Percentiles rank a stretch among this genome's conserved stretches.
Conservation (phyloP, 2,888 invertebrate genomes). For the Dromius quadrimaculatus region DNA sequence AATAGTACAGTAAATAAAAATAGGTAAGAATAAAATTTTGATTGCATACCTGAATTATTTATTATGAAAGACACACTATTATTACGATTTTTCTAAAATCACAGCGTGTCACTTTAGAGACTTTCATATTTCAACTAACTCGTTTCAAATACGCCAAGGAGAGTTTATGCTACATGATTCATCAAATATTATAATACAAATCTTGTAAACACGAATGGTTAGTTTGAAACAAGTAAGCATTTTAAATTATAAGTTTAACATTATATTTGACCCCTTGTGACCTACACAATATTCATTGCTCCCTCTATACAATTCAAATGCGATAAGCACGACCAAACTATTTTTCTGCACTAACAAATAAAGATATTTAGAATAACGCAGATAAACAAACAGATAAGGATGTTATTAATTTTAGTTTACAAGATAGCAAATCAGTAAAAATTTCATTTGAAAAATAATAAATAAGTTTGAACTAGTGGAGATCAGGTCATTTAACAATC, state of each 20-base stretch:
- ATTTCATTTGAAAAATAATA: conserved; percentile 12
- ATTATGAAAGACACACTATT: neutral
- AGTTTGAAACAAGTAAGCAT: conserved; percentile 35
- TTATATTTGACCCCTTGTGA: conserved; percentile 36
- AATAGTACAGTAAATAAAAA: too few species aligned
- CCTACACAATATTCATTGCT: conserved; percentile 19
- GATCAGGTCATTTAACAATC: conserved; percentile 44
- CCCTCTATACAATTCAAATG: conserved; percentile 23
- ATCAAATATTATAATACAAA: conserved; percentile 17
- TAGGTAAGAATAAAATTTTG: too few species aligned
- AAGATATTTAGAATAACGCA: neutral
- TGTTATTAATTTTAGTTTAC: conserved; percentile 23
- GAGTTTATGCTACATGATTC: conserved; percentile 20
- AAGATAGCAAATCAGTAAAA: conserved; percentile 1
- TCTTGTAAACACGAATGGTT: conserved; percentile 25
- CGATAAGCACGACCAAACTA: conserved; percentile 38
- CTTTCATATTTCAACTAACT: conserved; percentile 29
- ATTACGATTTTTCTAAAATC: conserved; percentile 10
- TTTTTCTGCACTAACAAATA: conserved; percentile 14
- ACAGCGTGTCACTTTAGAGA: conserved; percentile 23
- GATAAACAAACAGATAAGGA: conserved; percentile 11
- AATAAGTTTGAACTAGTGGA: conserved; percentile 43
- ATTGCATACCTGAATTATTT: too few species aligned
- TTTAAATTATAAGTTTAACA: conserved; percentile 16
- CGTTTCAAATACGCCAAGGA: conserved; percentile 22